Percentiles rank a stretch among this genome's conserved stretches.
phyloP scores from a whole-genome alignment of 2,797 vertebrate species.

The Liasis olivaceus region DNA sequence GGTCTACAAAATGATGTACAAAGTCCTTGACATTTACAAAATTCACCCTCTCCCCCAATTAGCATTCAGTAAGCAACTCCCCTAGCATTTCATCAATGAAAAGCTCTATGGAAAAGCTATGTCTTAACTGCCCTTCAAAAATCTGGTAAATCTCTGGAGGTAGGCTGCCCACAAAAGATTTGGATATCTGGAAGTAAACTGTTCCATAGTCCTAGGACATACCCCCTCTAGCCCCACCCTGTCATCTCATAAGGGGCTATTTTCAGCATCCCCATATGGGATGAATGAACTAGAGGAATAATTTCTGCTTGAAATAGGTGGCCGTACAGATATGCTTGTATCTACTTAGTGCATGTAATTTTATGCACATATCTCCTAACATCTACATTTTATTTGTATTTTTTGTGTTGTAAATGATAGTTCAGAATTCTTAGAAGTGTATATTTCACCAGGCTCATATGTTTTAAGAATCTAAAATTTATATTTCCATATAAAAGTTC shows the following conservation, averaged over 20 bases:
- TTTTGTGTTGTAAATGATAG: neutral
- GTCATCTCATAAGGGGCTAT: neutral
- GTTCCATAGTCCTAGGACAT: neutral
- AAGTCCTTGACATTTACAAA: neutral
- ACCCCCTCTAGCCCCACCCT: neutral
- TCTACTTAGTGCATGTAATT: neutral
- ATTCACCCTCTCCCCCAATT: neutral
- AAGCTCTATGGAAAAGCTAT: neutral
- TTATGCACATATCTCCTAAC: neutral
- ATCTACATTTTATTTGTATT: neutral
- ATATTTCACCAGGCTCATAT: neutral
- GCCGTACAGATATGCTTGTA: neutral
- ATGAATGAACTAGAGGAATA: neutral
- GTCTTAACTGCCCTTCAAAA: neutral
- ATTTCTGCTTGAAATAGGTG: neutral
- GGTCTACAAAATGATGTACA: neutral
- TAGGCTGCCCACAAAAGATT: neutral
- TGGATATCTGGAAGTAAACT: neutral
- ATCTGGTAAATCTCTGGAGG: neutral
- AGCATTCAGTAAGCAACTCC: neutral
- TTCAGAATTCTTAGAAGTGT: neutral
- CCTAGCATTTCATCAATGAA: neutral
- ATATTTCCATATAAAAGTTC: neutral
- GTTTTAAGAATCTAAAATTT: neutral
- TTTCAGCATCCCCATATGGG: neutral